These are phyloP conservation scores for Andrena bucephala DNA, from an alignment of 2,888 invertebrate genomes.

Conservation along the genomic window DNA sequence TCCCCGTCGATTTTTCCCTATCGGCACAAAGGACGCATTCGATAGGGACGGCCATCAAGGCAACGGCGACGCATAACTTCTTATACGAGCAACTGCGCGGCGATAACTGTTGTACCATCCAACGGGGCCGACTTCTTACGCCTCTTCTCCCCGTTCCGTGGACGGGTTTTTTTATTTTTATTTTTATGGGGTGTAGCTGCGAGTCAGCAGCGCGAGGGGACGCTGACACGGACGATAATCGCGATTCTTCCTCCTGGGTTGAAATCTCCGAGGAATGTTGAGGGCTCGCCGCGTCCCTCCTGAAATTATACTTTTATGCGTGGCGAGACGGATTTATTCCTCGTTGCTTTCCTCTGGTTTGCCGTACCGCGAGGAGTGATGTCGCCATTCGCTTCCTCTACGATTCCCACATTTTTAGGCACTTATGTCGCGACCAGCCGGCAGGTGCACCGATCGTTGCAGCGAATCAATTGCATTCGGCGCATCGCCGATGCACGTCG, in stretches of 20 bases:
- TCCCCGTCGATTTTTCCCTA: slow-evolving; percentile 38
- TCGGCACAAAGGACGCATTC: slow-evolving; percentile 46
- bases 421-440: slow-evolving; percentile 29
- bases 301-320: slow-evolving; percentile 33
- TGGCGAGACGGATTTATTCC: slow-evolving; percentile 7
- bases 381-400: neutral
- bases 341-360: neutral
- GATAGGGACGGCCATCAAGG: slow-evolving; percentile 45
- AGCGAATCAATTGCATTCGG: slow-evolving; percentile 47
- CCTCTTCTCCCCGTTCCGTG: neutral
- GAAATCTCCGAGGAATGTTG: slow-evolving; percentile 16
- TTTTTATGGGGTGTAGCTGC: slow-evolving; percentile 55
- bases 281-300: slow-evolving; percentile 3
- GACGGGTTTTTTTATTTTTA: slow-evolving; percentile 39
- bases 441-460: slow-evolving; percentile 54
- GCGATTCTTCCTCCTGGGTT: slow-evolving; percentile 28
- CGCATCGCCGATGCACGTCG: slow-evolving; percentile 60
- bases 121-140: slow-evolving; percentile 12
- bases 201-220: slow-evolving; percentile 25
- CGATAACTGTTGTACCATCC: slow-evolving; percentile 49
- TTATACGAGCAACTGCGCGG: slow-evolving; percentile 56
- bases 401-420: neutral
- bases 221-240: slow-evolving; percentile 58
- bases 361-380: neutral
- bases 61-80: slow-evolving; percentile 55